phyloP scores from a whole-genome alignment of 2,113 vertebrate species.

The Campylorhamphus procurvoides region DNA sequence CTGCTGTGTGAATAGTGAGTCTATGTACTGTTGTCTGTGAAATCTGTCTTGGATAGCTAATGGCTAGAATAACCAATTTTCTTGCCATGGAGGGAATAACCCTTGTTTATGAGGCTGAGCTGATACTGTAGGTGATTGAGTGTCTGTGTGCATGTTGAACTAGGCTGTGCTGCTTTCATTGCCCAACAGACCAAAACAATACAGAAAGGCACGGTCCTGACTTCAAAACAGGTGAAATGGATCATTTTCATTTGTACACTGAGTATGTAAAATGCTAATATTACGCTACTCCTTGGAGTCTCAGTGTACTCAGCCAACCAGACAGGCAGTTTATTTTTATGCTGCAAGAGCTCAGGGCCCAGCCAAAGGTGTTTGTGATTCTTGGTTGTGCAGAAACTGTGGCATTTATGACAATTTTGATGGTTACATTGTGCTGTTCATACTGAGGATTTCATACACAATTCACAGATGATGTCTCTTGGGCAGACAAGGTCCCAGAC shows the following conservation, averaged over 20 bases:
- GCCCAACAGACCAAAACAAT: neutral
- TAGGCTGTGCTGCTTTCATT: neutral
- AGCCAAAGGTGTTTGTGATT: neutral
- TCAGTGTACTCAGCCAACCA: neutral
- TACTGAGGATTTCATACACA: neutral
- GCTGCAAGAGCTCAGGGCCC: neutral
- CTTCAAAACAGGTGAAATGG: neutral
- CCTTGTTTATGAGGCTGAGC: neutral
- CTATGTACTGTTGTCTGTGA: neutral
- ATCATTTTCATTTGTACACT: neutral
- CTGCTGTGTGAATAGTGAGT: neutral
- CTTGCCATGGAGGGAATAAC: neutral
- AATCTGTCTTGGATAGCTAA: neutral
- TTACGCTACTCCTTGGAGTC: neutral
- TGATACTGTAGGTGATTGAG: neutral
- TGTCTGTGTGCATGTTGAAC: neutral
- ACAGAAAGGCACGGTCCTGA: neutral
- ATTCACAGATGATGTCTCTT: neutral
- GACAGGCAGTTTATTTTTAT: neutral
- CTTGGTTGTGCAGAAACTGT: neutral
- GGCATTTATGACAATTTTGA: neutral
- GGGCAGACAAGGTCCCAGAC: neutral
- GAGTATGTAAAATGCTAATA: neutral
- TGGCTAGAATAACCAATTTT: constrained; percentile 3
- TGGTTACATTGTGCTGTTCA: neutral